Evolutionary conservation across 2,797 vertebrate genomes (phyloP), one percentile per base, ranked within the genome.

Genomic region (Urocyon cinereoargenteus): DNA sequence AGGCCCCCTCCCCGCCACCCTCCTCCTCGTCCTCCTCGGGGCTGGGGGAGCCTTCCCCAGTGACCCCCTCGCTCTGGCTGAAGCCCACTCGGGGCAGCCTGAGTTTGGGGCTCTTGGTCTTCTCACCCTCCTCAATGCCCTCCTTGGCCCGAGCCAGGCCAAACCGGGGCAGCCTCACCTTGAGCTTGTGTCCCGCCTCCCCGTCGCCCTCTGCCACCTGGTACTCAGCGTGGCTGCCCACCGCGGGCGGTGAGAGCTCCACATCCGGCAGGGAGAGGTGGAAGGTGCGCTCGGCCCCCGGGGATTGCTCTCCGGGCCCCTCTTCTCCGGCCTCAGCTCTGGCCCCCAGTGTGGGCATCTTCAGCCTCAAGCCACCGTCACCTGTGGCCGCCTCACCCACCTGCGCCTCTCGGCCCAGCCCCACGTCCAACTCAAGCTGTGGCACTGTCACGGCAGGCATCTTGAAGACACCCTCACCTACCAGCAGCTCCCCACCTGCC

Each of bases 111-210:
- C 96, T 97, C 81, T 99, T 99, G 86, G 98, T 98, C 98, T 98
- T 98, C 14, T 96, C 97, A 1, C 88, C 86, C 4, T 97, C 96
- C n/a, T 98, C 98, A 0, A 1, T 11, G 7, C 97, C 98, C 66
- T 98, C 98, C 51, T 98, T 98, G 1, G 99, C 98, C 85, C 99
- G 96, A 49, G 98, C 98, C 7, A 99, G 95, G 19, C 99, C 99
- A 90, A 99, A 99, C 77, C 99, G 99, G 1, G 99, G 99, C 87
- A 99, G 97, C 98, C 99, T 99, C 40, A 99, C 98, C 98, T 99
- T 99, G 34, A 98, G 97, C n/a, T 86, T 98, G 51, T 94, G 98
- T 62, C 98, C 98, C 0, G 90, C 91, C 22, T 97, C 97, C 0
- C 96, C 98, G 1, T 96, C 96, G 0, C 90, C 97, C 51, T 86